Evolutionary conservation across 1,140 invertebrate species (phyloP), one percentile per base, ranked within the genome.

Genomic region (Holcopasites calliopsidis): DNA sequence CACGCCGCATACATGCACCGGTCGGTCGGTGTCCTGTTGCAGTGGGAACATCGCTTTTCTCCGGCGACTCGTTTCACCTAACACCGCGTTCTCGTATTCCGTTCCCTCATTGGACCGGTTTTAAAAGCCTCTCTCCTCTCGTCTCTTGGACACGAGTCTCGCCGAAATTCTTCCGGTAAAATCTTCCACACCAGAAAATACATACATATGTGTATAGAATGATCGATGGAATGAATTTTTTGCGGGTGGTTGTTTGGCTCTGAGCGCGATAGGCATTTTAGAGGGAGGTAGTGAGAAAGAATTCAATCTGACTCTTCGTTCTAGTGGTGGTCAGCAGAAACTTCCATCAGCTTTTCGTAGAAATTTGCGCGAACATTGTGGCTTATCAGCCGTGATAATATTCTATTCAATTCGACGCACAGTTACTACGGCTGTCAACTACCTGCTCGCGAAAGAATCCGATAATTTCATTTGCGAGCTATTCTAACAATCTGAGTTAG

Each of bases 21-120:
- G 23, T 47, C 71, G 72, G 62, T 80, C 58, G 66, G 77, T 82
- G 78, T 82, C 66, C 77, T 80, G 66, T 82, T 82, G 80, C 80
- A 76, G 54, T 72, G 79, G 73, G 73, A 82, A 82, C 73, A 73
- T 80, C 72, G 77, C 72, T 76, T 79, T 81, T 71, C 72, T 71
- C 66, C 28, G 44, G 26, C 72, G 69, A 79, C 79, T 79, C 79
- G 79, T 81, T 81, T 75, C 69, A 79, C 64, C 79, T 58, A 75
- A 75, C 64, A 64, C 62, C 65, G n/a, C 44, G 26, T 81, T 76
- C 77, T 57, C 66, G 66, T 76, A 50, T 66, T 76, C 73, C 60
- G 66, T 76, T 68, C 66, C 57, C 77, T 52, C 73, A 72, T 76
- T 76, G 61, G 40, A 80, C 61, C 61, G 72, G 55, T 77, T 82